These are phyloP conservation scores for Julus scanicus DNA, from an alignment of 2,888 invertebrate genomes.

Conservation along the genomic window DNA sequence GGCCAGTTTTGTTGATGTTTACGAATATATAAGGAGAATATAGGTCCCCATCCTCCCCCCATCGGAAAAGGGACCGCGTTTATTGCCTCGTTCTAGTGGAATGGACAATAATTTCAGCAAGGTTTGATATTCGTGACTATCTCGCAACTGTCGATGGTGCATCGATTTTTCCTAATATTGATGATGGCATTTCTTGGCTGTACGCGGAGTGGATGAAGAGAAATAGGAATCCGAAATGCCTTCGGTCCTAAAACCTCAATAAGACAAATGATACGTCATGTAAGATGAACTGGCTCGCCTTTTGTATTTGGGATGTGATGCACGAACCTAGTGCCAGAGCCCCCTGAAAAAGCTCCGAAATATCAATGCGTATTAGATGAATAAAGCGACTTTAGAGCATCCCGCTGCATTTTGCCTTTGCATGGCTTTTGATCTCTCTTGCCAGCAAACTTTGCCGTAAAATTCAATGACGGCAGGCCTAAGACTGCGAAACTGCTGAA, in stretches of 20 bases:
- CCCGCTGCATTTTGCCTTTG: not conserved
- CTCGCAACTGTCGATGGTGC: conserved; percentile 12
- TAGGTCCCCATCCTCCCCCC: not conserved
- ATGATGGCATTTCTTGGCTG: conserved; percentile 14
- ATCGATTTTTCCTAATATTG: conserved; percentile 25
- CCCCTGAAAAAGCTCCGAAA: not conserved
- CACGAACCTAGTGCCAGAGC: not conserved
- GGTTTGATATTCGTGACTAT: conserved; percentile 33
- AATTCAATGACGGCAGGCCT: conserved; percentile 3
- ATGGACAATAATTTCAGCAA: not conserved
- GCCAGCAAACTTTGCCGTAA: conserved; percentile 33
- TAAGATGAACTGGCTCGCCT: conserved; percentile 20
- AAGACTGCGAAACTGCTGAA: conserved; percentile 6
- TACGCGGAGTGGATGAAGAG: conserved; percentile 20
- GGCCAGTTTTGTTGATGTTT: too few relatives aligned
- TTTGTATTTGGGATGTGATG: conserved; percentile 27
- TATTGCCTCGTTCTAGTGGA: not conserved
- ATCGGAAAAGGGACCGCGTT: not conserved
- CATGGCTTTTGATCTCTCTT: conserved; percentile 3
- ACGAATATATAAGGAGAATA: too few relatives aligned
- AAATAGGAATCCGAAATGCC: conserved; percentile 27
- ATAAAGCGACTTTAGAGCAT: conserved; percentile 1
- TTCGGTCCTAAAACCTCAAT: conserved; percentile 26
- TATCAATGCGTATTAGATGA: conserved; percentile 27
- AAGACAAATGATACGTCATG: conserved; percentile 28